These are phyloP conservation scores for Gortyna flavago DNA, from an alignment of 2,888 invertebrate genomes.

Conservation along the genomic window DNA sequence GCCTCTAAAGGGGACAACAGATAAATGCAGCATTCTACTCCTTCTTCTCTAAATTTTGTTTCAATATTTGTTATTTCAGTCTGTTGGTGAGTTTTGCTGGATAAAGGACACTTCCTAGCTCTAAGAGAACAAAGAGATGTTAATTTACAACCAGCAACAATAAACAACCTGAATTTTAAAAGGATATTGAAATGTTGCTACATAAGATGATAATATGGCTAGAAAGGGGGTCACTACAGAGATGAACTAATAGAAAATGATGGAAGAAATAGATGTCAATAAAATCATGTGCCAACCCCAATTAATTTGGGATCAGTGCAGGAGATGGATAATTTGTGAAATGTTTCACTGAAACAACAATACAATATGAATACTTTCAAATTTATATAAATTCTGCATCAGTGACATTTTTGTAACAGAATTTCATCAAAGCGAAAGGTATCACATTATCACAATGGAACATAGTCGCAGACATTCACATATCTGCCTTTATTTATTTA, in stretches of 20 bases:
- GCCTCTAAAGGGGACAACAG: too few relatives aligned
- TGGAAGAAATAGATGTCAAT: not conserved
- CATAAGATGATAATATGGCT: not conserved
- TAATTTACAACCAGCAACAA: not conserved
- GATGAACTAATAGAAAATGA: not conserved
- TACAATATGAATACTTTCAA: not conserved
- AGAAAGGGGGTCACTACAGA: not conserved
- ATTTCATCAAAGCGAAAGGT: not conserved
- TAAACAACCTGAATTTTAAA: not conserved
- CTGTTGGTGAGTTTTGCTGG: not conserved
- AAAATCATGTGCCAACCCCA: fast-evolving
- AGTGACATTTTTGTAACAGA: not conserved
- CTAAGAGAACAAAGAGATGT: not conserved
- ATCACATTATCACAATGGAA: conserved; percentile 3
- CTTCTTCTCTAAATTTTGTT: not conserved
- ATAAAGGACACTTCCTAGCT: not conserved
- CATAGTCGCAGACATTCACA: conserved; percentile 14
- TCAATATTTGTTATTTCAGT: not conserved
- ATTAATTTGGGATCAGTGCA: not conserved
- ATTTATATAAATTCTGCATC: not conserved
- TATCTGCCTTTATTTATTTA: not conserved
- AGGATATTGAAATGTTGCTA: not conserved
- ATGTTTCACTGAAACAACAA: not conserved
- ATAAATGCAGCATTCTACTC: not conserved
- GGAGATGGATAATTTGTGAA: not conserved